Evolutionary conservation across 1,140 invertebrate genomes (phyloP), one percentile per base, ranked within the genome.

Genomic region (Campoletis sonorensis): DNA sequence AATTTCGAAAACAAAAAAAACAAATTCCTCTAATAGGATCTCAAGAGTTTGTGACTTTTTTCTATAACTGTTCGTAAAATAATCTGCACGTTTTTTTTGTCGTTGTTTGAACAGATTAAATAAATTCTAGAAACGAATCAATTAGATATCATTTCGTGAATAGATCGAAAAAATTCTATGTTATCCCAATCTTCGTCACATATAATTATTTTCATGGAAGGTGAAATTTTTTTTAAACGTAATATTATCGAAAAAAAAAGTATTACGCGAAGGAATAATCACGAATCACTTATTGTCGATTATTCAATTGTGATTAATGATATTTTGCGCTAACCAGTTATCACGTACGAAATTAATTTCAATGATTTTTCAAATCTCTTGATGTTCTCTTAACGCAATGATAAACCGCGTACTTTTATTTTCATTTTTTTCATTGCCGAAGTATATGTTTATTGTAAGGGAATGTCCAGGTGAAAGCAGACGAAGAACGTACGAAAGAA

Each of bases 31-130:
- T 71, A 40, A 71, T 21, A 40, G 68, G 0, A 40, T n/a, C 68
- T 5, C 30, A 40, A 71, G 15, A 71, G 10, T 71, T 71, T 71
- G 54, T 13, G 54, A n/a, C 10, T 71, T 71, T 37, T 71, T 40
- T 71, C 18, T 71, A 18, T 40, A 4, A 2, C 16, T 4, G 18
- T 37, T 40, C 33, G 68, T 18, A 8, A 5, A 58, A 58, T 58
- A 13, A 58, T 23, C 16, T 10, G 4, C 21, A 4, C 1, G 18
- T 58, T 58, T 58, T 23, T n/a, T 58, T 21, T 1, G 40, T 0
- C 40, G 3, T 8, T n/a, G n/a, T n/a, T n/a, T 11, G 40, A 1
- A 45, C 5, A 11, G 7, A 45, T 13, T 5, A 13, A 10, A 11
- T 10, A 45, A 5, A 45, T 45, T n/a, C n/a, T 8, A 45, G 11